Base-by-base conservation (phyloP, 92 coral and sea anemone species). In the Plumapathes pennacea region DNA sequence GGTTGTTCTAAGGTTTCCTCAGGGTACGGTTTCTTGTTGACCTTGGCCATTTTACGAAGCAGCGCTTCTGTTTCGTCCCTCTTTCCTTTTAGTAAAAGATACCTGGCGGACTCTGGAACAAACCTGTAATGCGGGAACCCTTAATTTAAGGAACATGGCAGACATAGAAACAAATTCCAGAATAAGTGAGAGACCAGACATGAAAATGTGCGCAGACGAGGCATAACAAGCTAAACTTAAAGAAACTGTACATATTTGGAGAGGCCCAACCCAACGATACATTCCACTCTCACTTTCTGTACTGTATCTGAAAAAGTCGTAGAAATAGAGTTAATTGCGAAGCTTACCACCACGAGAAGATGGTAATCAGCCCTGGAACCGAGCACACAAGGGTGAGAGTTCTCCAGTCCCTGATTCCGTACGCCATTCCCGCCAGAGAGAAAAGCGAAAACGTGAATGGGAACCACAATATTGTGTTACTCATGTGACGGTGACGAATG, bases 381-480 rank as follows among this genome's bases (percentile, higher is more conserved):
- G 88, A 72, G 17, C 76, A 57, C 13, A 80, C 57, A 22, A 85
- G 65, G n/a, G 86, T 52, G 24, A 89, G 80, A 17, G 69, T 65
- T 29, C 89, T 62, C 97, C 97, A 89, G 57, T 85, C 85, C 38
- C 97, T 69, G 10, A 85, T 62, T 0, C 61, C 60, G 43, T 80
- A 89, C 14, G 97, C 91, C 11, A 89, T 57, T 31, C 81, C 90
- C 39, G 85, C 78, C 22, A 89, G 68, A 12, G 82, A 52, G 61
- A 89, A 47, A 10, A 89, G 74, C 2, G 55, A 66, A 11, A 69
- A 22, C 18, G 82, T 76, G 62, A 86, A 91, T 0, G 97, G 58
- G 45, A 78, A 89, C 97, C 97, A 89, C 44, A 89, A 53, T 13
- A 72, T 45, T 2, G 85, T 89, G 32, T 84, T 85, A 13, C 91